These are phyloP conservation scores for Charina bottae DNA, from an alignment of 2,113 vertebrate species.

Conservation along the genomic window DNA sequence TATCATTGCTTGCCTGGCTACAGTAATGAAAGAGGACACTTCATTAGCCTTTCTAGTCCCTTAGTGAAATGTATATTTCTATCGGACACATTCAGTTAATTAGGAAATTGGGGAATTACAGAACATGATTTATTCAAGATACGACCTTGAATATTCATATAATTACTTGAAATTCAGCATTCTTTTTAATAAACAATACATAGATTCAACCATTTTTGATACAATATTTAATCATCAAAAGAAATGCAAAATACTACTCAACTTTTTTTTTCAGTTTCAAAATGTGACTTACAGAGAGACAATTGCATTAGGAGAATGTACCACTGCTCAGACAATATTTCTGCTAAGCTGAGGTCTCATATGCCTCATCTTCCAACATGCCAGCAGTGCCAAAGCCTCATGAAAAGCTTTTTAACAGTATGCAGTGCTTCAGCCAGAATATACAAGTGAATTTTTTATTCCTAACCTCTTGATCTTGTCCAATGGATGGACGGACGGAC, in stretches of 20 bases:
- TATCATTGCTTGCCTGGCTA: conserved; percentile 70
- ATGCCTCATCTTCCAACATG: background rate
- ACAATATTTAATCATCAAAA: background rate
- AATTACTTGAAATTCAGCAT: background rate
- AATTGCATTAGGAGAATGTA: background rate
- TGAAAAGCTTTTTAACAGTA: background rate
- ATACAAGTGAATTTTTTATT: background rate
- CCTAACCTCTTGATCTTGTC: background rate
- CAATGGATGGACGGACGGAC: background rate
- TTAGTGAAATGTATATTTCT: conserved; percentile 72
- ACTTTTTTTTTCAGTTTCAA: background rate
- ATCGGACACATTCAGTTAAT: conserved; percentile 65
- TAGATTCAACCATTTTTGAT: background rate
- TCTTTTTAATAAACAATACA: background rate
- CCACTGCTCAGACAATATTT: background rate
- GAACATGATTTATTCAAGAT: background rate
- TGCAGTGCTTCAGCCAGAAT: background rate
- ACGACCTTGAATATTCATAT: background rate
- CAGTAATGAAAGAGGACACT: conserved; percentile 72
- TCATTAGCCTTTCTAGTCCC: conserved; percentile 68
- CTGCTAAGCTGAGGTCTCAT: background rate
- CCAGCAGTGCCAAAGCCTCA: background rate
- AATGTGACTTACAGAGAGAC: background rate
- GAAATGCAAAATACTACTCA: background rate
- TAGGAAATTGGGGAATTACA: conserved; percentile 45